phyloP scores from a whole-genome alignment of 2,888 invertebrate species.

The Caenorhabditis uteleia region DNA sequence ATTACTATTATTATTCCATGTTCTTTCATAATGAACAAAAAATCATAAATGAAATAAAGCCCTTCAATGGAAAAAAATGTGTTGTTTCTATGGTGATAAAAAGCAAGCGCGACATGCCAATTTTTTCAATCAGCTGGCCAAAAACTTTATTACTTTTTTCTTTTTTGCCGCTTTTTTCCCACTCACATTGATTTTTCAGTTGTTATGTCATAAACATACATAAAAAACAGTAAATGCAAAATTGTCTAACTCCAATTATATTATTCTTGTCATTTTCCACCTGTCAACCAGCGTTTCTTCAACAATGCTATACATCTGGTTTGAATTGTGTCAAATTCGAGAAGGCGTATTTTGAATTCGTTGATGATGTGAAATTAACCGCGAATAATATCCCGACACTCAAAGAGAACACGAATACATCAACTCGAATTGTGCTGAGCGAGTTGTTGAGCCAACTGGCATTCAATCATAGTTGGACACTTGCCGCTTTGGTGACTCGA shows the following conservation, averaged over 20 bases:
- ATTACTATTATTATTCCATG: neutral
- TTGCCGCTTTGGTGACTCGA: constrained; percentile 24
- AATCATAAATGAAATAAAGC: neutral
- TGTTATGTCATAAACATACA: too few relatives aligned
- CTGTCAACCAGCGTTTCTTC: constrained; percentile 4
- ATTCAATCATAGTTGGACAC: constrained; percentile 24
- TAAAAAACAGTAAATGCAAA: neutral
- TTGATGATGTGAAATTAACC: constrained; percentile 17
- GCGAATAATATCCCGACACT: constrained; percentile 23
- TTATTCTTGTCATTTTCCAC: neutral
- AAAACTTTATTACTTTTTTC: constrained; percentile 1
- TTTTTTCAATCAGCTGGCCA: neutral
- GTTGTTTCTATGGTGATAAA: constrained; percentile 1
- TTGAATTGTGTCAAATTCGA: constrained; percentile 19
- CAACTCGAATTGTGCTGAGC: constrained; percentile 22
- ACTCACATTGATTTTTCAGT: neutral
- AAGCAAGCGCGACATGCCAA: neutral
- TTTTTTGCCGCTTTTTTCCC: neutral
- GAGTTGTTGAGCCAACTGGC: constrained; percentile 31
- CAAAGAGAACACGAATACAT: constrained; percentile 10
- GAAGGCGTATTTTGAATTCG: constrained; percentile 18
- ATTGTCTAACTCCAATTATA: neutral
- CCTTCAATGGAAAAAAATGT: neutral
- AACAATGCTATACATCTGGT: constrained; percentile 28
- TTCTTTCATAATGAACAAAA: neutral